Evolutionary conservation across 2,888 invertebrate genomes (phyloP), one percentile per base, ranked within the genome.

Genomic region (Griposia aprilina): DNA sequence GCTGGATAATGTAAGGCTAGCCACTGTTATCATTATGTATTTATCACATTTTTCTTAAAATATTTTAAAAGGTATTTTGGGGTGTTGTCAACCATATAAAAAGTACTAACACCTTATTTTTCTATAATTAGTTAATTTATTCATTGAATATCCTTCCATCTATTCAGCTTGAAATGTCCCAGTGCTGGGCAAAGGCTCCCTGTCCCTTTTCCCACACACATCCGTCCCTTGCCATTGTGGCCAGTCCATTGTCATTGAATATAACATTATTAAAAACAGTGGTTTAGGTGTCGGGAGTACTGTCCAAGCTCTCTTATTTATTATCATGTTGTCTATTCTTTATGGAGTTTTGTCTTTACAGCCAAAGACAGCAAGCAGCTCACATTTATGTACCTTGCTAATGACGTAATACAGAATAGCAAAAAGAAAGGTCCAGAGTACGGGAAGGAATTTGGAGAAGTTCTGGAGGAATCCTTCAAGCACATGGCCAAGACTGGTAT

Each of bases 361-460:
- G 99, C 98, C 6, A 98, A 98, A 94, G 98, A 98, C 89, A 97
- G 97, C 87, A 98, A 98, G 90, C 99, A 99, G 92, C 96, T 99
- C 76, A 99, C 99, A 26, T 99, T 99, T 91, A 98, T 99, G 98
- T 99, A 99, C 95, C 97, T 99, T 90, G 99, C 99, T 55, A 99
- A 99, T 97, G 99, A 99, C 97, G 99, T 99, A 52, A 99, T 99
- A 90, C 99, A 99, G 94, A 99, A 99, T 92, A 99, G 99, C 93
- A 98, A 99, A 94, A 99, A 99, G 94, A 99, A 99, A 94, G 99
- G 99, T 0, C 99, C 99, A 0, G 99, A 99, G 94, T 99, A 98
- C 95, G 98, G 98, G 0, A 98, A 98, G 92, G 99, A 99, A 92
- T 99, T 98, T 96, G 98, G 98, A 13, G 97, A 97, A 76, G 98